Evolutionary conservation across 1,140 invertebrate species (phyloP).

Genomic region (Drosophila pseudoananassae): DNA sequence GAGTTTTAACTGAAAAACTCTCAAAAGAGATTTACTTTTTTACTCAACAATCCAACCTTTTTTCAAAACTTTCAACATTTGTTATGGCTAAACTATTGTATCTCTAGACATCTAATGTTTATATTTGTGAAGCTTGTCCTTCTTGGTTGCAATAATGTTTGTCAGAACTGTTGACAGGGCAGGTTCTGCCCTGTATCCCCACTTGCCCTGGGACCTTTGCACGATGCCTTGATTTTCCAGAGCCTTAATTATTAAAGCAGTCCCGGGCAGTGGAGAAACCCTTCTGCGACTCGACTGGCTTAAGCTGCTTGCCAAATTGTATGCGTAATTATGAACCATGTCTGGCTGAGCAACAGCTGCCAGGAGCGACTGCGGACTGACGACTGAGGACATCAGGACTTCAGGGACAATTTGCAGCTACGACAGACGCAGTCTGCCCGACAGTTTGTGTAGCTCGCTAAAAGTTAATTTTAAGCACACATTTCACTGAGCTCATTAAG

Average conservation of each 20-base stretch:
- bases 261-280: conserved; percentile 11
- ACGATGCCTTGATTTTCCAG: conserved; percentile 42
- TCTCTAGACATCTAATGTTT: background rate
- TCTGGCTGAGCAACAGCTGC: conserved; percentile 67
- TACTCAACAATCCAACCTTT: no score
- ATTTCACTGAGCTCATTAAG: conserved; percentile 75
- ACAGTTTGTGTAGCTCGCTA: conserved; percentile 46
- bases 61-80: no score
- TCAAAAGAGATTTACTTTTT: no score
- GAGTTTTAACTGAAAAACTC: no score
- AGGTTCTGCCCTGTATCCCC: conserved; percentile 5
- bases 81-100: no score
- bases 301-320: conserved; percentile 55
- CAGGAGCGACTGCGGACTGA: conserved; percentile 26
- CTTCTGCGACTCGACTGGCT: conserved; percentile 26
- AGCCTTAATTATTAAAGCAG: conserved; percentile 49
- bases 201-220: conserved; percentile 10
- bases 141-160: background rate
- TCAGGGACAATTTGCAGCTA: conserved; percentile 18
- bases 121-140: background rate
- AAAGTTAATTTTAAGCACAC: conserved; percentile 76
- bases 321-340: conserved; percentile 64
- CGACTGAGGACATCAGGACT: background rate
- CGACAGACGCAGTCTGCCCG: conserved; percentile 18
- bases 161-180: background rate